Percentiles rank a stretch among this genome's conserved stretches.
These are phyloP conservation scores for Erethizon dorsatum DNA, from an alignment of 2,797 vertebrate species.

Conservation along the genomic window DNA sequence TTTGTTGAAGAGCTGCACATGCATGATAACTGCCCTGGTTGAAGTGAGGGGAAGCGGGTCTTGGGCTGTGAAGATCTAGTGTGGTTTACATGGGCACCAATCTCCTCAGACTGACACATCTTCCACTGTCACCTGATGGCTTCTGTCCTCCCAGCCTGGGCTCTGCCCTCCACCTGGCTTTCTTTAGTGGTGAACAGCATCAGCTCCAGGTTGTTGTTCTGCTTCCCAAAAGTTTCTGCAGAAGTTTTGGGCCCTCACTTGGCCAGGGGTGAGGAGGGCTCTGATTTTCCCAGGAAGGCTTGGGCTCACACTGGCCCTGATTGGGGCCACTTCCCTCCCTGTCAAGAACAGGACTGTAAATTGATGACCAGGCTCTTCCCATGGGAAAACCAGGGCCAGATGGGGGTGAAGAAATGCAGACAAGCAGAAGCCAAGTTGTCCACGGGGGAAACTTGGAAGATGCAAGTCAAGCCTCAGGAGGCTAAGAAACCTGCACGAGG, in stretches of 20 bases:
- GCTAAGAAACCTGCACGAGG: background rate
- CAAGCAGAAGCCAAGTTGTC: background rate
- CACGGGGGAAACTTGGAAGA: background rate
- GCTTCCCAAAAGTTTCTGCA: background rate
- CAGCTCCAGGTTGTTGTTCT: background rate
- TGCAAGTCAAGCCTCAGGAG: background rate
- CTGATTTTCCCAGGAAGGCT: background rate
- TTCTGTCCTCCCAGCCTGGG: background rate
- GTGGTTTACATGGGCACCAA: background rate
- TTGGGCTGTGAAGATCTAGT: background rate
- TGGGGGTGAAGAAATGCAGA: background rate
- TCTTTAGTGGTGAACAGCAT: background rate
- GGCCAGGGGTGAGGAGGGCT: background rate
- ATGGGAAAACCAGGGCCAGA: background rate
- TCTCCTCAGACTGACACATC: background rate
- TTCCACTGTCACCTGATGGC: background rate
- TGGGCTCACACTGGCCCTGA: background rate
- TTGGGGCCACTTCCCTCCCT: background rate
- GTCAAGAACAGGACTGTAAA: background rate
- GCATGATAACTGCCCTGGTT: background rate
- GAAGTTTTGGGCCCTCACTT: background rate
- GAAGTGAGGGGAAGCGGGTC: background rate
- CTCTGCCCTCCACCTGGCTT: background rate
- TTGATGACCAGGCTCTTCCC: background rate
- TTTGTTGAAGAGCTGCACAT: constrained; percentile 36